Evolutionary conservation across 2,797 vertebrate genomes (phyloP).

Genomic region (Hylomyscus alleni): DNA sequence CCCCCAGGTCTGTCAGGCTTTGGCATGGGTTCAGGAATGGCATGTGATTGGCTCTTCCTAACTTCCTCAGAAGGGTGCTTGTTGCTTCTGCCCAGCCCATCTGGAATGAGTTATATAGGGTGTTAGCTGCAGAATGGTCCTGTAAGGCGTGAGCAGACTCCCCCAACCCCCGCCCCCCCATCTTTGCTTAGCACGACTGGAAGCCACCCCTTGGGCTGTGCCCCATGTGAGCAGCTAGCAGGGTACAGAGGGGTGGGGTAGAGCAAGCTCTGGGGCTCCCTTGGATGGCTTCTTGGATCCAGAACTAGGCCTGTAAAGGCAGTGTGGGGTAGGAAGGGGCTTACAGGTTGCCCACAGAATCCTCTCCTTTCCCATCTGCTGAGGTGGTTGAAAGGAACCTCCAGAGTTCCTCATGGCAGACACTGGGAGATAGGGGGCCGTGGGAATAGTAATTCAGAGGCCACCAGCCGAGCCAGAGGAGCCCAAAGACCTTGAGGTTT

Average conservation of each 20-base stretch:
- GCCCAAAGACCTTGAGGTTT: background rate
- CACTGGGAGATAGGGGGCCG: no score
- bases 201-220: background rate
- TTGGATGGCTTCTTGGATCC: background rate
- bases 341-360: accelerated
- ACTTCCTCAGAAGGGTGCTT: conserved; percentile 88
- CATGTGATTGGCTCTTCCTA: conserved; percentile 85
- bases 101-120: conserved; percentile 87
- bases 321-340: background rate
- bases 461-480: no score
- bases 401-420: no score
- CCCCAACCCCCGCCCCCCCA: no score
- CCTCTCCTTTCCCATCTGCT: background rate
- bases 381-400: background rate
- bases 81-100: conserved; percentile 83
- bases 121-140: conserved; percentile 75
- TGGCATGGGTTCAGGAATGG: conserved; percentile 87
- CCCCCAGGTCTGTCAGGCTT: conserved; percentile 54
- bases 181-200: background rate
- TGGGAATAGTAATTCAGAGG: background rate
- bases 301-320: background rate
- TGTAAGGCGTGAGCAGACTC: background rate
- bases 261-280: background rate
- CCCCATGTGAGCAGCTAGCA: background rate
- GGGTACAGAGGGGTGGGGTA: background rate